Base-by-base conservation (phyloP, 2,113 vertebrate genomes). In the Trichomycterus rosablanca region DNA sequence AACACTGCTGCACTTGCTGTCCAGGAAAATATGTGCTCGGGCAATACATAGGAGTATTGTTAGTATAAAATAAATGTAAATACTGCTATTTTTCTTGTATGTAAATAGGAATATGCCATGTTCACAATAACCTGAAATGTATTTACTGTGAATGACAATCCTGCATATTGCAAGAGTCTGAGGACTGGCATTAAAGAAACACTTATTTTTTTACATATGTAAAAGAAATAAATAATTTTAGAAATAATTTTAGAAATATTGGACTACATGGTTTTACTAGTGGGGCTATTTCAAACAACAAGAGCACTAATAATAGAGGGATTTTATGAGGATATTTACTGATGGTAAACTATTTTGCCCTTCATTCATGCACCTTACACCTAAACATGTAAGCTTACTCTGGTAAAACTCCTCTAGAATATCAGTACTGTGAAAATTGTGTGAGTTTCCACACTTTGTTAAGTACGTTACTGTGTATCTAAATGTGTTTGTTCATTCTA, bases 81-180 rank as follows among this genome's bases (percentile, higher is more conserved):
- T 84, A 83, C 26, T 67, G 56, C 73, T 84, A 75, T 82, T 88
- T 87, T 84, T 83, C 48, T 78, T 81, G 78, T 77, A 54, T 69
- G 71, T 75, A 63, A 81, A 78, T 74, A 76, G 77, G 75, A 22
- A 20, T 76, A 62, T 78, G 70, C 76, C 24, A 39, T 59, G 42
- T 80, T 73, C 73, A 71, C 76, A 69, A 65, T 63, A 68, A 59
- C 58, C 58, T 66, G 43, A 66, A 70, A 69, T 74, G 65, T 76
- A 73, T 71, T 61, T 79, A 83, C 76, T 84, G 81, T 85, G 83
- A 86, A 83, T 79, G 81, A 86, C 84, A 86, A 82, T 84, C 81
- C 37, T 70, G 34, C 32, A 19, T 51, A 45, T 16, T 50, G 51
- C 35, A 63, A 69, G 46, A 63, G 37, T 46, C 37, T 15, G 40